These are phyloP conservation scores for Episyrphus balteatus DNA, from an alignment of 1,140 invertebrate genomes.

Conservation along the genomic window DNA sequence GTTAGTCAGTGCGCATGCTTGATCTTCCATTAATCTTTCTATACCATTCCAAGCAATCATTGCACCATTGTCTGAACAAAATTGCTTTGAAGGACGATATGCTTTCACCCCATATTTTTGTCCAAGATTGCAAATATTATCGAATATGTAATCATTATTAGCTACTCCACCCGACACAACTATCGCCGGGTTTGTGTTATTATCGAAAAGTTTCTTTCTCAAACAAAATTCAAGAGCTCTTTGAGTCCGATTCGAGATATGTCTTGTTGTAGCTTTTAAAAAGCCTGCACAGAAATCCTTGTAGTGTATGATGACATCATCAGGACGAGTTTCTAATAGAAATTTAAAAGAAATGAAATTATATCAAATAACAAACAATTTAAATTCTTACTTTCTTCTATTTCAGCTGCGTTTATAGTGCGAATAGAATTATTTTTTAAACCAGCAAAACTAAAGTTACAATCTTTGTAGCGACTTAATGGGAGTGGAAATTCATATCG, in stretches of 20 bases:
- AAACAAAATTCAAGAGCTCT: constrained; percentile 69
- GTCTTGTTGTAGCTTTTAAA: constrained; percentile 60
- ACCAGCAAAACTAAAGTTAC: constrained; percentile 79
- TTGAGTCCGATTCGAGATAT: constrained; percentile 70
- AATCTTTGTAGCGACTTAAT: constrained; percentile 50
- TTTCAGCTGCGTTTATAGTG: constrained; percentile 49
- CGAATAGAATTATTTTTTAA: constrained; percentile 46
- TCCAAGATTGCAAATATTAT: constrained; percentile 57
- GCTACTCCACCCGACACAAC: constrained; percentile 94
- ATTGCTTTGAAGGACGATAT: constrained; percentile 64
- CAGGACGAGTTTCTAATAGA: constrained; percentile 35
- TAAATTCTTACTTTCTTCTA: constrained; percentile 27
- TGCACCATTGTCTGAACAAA: constrained; percentile 97
- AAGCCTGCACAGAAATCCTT: constrained; percentile 79
- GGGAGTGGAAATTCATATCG: constrained; percentile 56
- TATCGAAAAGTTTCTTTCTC: constrained; percentile 46
- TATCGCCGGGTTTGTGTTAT: constrained; percentile 38
- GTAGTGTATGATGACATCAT: constrained; percentile 65
- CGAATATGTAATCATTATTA: constrained; percentile 74
- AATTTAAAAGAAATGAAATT: too few relatives aligned
- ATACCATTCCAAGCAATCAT: constrained; percentile 99
- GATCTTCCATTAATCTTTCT: constrained; percentile 50
- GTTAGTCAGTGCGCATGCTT: constrained; percentile 39
- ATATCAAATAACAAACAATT: too few relatives aligned
- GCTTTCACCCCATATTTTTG: constrained; percentile 51